A percentile compares a stretch with the other conserved stretches of the same genome.
Conservation (phyloP, 92 coral and sea anemone genomes). For the Zoanthus solanderi region DNA sequence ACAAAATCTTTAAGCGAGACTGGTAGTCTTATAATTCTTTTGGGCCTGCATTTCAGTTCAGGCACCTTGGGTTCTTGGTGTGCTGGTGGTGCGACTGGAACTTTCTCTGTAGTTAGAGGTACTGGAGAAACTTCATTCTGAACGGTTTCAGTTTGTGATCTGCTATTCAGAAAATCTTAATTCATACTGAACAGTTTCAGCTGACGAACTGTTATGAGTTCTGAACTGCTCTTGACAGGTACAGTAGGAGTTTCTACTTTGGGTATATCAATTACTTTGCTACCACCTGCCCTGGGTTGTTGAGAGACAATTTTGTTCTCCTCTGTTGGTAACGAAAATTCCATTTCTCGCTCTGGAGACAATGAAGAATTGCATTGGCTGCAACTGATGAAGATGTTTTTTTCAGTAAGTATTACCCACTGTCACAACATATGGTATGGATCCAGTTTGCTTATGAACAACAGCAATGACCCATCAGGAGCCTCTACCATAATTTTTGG, state of each 20-base stretch:
- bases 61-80: constrained; percentile 4
- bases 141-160: constrained; percentile 6
- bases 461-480: neutral
- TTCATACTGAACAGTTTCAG: neutral
- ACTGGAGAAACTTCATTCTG: constrained; percentile 1
- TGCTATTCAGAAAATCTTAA: neutral
- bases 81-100: neutral
- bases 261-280: neutral
- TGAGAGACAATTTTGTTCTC: neutral
- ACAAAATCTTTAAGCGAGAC: constrained; percentile 17
- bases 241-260: neutral
- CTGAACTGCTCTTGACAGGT: neutral
- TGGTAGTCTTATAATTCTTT: neutral
- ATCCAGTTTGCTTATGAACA: constrained; percentile 21
- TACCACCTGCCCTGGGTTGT: neutral
- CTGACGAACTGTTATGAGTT: neutral
- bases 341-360: neutral
- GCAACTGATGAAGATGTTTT: neutral
- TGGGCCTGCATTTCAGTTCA: constrained; percentile 1
- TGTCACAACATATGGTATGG: neutral
- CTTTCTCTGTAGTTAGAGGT: neutral
- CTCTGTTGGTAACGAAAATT: neutral
- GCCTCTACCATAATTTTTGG: neutral
- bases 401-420: neutral
- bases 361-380: neutral